Conservation (phyloP, 2,797 vertebrate genomes). For the Heliangelus exortis region DNA sequence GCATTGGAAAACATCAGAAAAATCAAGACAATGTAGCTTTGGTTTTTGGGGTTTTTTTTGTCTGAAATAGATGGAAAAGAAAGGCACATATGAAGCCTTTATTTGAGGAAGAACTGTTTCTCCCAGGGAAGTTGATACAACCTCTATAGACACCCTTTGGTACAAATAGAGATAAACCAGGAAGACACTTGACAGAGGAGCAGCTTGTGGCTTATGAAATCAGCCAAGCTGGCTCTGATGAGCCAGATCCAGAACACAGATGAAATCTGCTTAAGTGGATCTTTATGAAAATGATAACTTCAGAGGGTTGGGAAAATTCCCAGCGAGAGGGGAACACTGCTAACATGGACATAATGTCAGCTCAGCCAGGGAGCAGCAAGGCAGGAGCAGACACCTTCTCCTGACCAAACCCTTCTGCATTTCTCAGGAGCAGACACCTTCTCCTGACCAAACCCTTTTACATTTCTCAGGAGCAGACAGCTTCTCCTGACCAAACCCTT, state of each 20-base stretch:
- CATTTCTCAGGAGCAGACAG: too few relatives aligned
- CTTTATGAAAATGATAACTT: neutral
- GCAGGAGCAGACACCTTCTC: neutral
- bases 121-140: neutral
- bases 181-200: conserved; percentile 25
- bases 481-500: too few relatives aligned
- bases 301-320: neutral
- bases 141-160: neutral
- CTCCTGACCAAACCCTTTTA: too few relatives aligned
- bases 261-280: neutral
- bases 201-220: neutral
- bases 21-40: neutral
- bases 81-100: neutral
- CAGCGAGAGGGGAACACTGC: rapidly evolving
- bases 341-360: rapidly evolving
- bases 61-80: too few relatives aligned
- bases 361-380: neutral
- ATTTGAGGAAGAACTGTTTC: neutral
- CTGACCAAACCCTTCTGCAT: too few relatives aligned
- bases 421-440: too few relatives aligned
- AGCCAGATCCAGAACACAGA: neutral
- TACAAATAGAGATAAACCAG: conserved; percentile 7
- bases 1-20: neutral
- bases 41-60: too few relatives aligned
- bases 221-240: neutral